Evolutionary conservation across 2,113 vertebrate genomes (phyloP).

Genomic region (Vidua chalybeata): DNA sequence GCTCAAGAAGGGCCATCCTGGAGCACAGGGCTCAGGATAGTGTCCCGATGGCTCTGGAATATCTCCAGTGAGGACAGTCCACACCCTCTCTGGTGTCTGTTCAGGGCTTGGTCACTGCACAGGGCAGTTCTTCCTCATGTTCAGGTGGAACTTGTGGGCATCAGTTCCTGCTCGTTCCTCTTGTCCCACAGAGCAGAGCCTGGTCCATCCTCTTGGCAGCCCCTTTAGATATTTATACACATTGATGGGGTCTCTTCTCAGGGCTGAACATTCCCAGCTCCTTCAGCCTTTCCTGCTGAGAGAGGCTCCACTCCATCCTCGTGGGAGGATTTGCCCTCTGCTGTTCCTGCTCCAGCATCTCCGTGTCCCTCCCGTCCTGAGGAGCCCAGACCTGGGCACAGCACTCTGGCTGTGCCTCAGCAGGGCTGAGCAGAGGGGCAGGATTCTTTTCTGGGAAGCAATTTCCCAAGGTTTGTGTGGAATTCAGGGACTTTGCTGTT

Average conservation of each 20-base stretch:
- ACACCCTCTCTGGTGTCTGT: not conserved
- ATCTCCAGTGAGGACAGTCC: not conserved
- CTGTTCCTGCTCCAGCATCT: not conserved
- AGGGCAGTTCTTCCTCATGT: not conserved
- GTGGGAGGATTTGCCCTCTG: not conserved
- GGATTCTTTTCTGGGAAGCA: not conserved
- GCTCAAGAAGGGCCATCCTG: not conserved
- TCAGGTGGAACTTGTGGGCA: not conserved
- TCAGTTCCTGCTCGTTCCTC: rapidly evolving
- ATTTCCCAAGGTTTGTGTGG: not conserved
- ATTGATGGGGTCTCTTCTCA: not conserved
- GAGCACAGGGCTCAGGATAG: not conserved
- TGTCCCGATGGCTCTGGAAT: not conserved
- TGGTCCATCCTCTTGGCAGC: not conserved
- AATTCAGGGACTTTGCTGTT: not conserved
- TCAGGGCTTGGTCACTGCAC: not conserved
- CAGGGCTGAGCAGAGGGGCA: not conserved
- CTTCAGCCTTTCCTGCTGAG: not conserved
- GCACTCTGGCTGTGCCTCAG: not conserved
- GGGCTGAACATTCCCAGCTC: not conserved
- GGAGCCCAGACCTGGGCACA: not conserved
- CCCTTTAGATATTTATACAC: not conserved
- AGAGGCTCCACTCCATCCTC: not conserved
- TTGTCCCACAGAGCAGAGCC: not conserved
- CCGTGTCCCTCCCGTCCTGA: not conserved